phyloP scores from a whole-genome alignment of 2,113 vertebrate genomes.

The Myotis davidii region DNA sequence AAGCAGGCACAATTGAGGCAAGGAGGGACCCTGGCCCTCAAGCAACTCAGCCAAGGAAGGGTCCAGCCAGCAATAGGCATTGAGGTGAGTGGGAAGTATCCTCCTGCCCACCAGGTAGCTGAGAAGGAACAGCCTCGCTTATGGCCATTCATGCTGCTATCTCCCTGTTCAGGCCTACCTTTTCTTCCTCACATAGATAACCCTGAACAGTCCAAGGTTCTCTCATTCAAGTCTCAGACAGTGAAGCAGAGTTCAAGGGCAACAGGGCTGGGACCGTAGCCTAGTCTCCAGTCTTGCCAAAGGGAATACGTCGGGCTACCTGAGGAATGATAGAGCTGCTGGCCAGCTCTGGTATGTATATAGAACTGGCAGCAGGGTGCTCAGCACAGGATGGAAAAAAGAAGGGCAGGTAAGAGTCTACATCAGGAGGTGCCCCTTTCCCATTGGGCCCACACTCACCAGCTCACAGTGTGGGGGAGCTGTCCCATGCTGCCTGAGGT shows the following conservation, averaged over 20 bases:
- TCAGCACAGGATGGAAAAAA: background rate
- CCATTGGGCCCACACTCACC: constrained; percentile 89
- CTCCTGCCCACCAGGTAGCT: background rate
- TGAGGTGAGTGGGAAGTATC: background rate
- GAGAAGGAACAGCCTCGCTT: background rate
- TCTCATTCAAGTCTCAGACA: background rate
- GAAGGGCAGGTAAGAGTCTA: background rate
- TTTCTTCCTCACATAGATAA: background rate
- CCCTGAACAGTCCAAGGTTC: background rate
- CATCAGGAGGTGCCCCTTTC: background rate
- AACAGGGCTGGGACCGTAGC: background rate
- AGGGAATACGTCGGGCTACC: background rate
- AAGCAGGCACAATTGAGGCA: background rate
- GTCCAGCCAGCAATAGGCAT: background rate
- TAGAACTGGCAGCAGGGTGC: background rate
- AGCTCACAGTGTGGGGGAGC: constrained; percentile 96
- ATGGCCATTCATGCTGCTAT: background rate
- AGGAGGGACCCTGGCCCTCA: background rate
- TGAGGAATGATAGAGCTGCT: background rate
- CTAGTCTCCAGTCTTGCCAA: background rate
- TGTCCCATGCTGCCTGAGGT: constrained; percentile 94
- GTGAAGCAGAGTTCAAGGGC: background rate
- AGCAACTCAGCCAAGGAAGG: background rate
- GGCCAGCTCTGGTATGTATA: background rate
- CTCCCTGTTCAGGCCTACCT: background rate